Conservation (phyloP, 1,140 invertebrate genomes). For the Nymphalis io region DNA sequence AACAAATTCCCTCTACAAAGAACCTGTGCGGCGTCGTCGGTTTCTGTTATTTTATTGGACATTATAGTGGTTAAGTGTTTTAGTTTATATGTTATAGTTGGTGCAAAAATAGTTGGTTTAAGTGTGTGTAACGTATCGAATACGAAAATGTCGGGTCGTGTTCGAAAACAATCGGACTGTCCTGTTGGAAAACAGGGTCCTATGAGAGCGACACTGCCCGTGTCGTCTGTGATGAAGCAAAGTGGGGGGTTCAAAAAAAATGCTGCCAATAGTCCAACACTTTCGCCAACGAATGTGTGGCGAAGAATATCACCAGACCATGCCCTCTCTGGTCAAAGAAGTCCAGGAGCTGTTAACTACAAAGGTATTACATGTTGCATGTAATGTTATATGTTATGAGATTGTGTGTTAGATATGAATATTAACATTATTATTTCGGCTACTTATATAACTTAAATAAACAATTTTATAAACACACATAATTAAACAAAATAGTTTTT, state of each 20-base stretch:
- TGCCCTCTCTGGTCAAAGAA: conserved; percentile 85
- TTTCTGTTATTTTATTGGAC: conserved; percentile 61
- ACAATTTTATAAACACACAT: no score
- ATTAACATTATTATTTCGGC: not conserved
- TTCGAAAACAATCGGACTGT: conserved; percentile 86
- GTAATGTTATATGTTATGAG: not conserved
- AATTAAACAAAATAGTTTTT: no score
- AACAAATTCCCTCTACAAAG: conserved; percentile 72
- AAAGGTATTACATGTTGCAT: conserved; percentile 80
- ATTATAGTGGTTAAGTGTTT: conserved; percentile 50
- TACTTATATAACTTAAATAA: no score
- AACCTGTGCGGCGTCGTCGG: conserved; percentile 68
- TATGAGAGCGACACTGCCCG: conserved; percentile 87
- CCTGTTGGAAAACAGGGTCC: conserved; percentile 85
- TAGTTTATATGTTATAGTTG: conserved; percentile 47
- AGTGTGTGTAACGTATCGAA: conserved; percentile 44
- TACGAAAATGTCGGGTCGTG: conserved; percentile 83
- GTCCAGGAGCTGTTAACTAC: conserved; percentile 86
- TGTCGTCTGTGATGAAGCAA: conserved; percentile 84
- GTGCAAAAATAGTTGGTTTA: conserved; percentile 44
- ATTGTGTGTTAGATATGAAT: not conserved
- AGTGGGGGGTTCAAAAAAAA: conserved; percentile 82
- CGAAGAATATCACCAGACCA: conserved; percentile 86
- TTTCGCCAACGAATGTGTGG: conserved; percentile 84
- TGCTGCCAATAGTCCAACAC: conserved; percentile 83